A percentile compares a stretch with the other conserved stretches of the same genome.
These are phyloP conservation scores for Hippoglossus hippoglossus DNA, from an alignment of 2,797 vertebrate species.

Conservation along the genomic window DNA sequence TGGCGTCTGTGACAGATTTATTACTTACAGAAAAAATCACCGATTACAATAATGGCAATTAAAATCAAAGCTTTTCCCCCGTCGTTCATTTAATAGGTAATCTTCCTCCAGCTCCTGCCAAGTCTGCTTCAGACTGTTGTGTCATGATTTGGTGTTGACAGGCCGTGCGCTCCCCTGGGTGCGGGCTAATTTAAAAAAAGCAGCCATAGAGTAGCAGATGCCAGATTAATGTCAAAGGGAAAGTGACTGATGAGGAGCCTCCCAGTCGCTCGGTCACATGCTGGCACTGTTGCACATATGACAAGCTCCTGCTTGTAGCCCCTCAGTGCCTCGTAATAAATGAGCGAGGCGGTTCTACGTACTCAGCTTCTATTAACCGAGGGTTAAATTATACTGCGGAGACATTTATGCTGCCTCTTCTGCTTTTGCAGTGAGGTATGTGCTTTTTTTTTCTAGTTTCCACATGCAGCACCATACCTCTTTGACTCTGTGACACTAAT, in stretches of 20 bases:
- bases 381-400: conserved; percentile 42
- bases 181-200: conserved; percentile 72
- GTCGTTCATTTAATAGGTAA: conserved; percentile 34
- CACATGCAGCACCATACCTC: conserved; percentile 18
- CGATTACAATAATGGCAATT: conserved; percentile 34
- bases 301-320: conserved; percentile 38
- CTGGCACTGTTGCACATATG: conserved; percentile 48
- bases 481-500: conserved; percentile 68
- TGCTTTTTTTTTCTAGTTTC: conserved; percentile 27
- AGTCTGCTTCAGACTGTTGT: conserved; percentile 51
- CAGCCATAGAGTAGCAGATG: conserved; percentile 70
- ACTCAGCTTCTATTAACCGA: conserved; percentile 51
- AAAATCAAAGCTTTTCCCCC: conserved; percentile 20
- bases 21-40: conserved; percentile 11
- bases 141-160: conserved; percentile 70
- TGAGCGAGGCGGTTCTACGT: conserved; percentile 39
- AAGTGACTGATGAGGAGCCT: conserved; percentile 76
- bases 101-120: conserved; percentile 49
- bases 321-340: conserved; percentile 50
- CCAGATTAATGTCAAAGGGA: conserved; percentile 76
- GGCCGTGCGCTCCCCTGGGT: conserved; percentile 59
- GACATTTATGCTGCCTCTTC: conserved; percentile 28
- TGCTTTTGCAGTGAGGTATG: conserved; percentile 12
- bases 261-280: conserved; percentile 57
- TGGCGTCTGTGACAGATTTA: background rate